phyloP scores from a whole-genome alignment of 2,113 vertebrate genomes.

The Sinocyclocheilus anshuiensis region DNA sequence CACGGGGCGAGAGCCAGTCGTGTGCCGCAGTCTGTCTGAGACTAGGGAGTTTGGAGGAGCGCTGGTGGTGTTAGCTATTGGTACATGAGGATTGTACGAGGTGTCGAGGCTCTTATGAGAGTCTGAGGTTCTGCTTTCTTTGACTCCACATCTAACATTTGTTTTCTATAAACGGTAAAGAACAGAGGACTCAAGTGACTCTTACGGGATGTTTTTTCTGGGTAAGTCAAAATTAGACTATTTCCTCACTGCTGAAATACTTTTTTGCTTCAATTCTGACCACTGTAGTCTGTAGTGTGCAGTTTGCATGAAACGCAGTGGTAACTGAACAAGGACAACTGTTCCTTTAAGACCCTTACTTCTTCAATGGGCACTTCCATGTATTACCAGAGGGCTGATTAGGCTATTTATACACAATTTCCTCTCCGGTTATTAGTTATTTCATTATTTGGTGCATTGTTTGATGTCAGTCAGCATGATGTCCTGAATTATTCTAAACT shows the following conservation, averaged over 20 bases:
- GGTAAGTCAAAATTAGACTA: slow-evolving; percentile 68
- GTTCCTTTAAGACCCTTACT: slow-evolving; percentile 33
- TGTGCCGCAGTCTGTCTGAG: slow-evolving; percentile 55
- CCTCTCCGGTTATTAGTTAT: slow-evolving; percentile 25
- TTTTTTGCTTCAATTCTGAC: slow-evolving; percentile 36
- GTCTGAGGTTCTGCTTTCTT: slow-evolving; percentile 14
- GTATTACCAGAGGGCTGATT: slow-evolving; percentile 48
- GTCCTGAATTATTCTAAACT: not conserved
- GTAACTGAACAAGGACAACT: slow-evolving; percentile 40
- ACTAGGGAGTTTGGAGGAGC: not conserved
- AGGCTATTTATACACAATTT: slow-evolving; percentile 39
- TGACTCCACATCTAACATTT: slow-evolving; percentile 39
- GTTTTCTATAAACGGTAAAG: slow-evolving; percentile 55
- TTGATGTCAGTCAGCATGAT: no score
- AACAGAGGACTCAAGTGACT: slow-evolving; percentile 48
- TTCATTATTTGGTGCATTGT: not conserved
- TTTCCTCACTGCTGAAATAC: slow-evolving; percentile 29
- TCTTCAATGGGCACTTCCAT: slow-evolving; percentile 33
- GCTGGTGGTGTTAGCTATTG: not conserved
- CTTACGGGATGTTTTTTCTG: slow-evolving; percentile 72
- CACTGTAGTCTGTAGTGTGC: slow-evolving; percentile 25
- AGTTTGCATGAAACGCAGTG: slow-evolving; percentile 18
- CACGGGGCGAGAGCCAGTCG: slow-evolving; percentile 59
- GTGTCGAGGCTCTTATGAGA: not conserved
- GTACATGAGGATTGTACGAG: not conserved